Conservation (phyloP, 2,888 invertebrate species). For the Lithophane semibrunnea region DNA sequence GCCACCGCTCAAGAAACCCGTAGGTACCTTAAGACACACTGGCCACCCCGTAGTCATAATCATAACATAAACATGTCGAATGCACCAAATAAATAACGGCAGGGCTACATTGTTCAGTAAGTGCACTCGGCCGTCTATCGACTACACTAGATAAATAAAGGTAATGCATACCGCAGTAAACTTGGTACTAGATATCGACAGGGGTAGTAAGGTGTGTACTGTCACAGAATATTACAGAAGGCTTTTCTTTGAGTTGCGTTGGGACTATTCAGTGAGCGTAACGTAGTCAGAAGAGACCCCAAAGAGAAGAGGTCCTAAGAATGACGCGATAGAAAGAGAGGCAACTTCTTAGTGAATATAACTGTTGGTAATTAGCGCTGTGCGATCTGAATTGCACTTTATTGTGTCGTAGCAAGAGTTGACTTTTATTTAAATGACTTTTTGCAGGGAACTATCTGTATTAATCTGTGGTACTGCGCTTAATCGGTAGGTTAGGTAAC, state of each 20-base stretch:
- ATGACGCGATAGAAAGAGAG: too few species aligned
- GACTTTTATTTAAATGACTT: too few species aligned
- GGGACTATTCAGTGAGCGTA: too few species aligned
- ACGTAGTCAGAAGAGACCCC: too few species aligned
- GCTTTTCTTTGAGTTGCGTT: too few species aligned
- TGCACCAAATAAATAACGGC: constrained; percentile 64
- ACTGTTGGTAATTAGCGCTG: too few species aligned
- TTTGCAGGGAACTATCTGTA: too few species aligned
- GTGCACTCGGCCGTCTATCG: constrained; percentile 77
- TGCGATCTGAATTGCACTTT: too few species aligned
- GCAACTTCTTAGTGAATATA: too few species aligned
- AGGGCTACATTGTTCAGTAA: constrained; percentile 72
- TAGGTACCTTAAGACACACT: not conserved
- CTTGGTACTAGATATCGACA: constrained; percentile 62
- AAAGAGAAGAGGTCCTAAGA: too few species aligned
- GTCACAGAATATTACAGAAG: too few species aligned
- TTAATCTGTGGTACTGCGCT: constrained; percentile 17
- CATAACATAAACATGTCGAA: constrained; percentile 53
- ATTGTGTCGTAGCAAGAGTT: too few species aligned
- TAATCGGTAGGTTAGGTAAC: constrained; percentile 32
- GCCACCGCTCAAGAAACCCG: not conserved
- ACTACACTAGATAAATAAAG: constrained; percentile 70
- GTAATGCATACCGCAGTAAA: constrained; percentile 69
- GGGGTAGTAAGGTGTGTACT: constrained; percentile 48
- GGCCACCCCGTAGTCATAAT: constrained; percentile 12